A percentile compares a stretch with the other conserved stretches of the same genome.
phyloP scores from a whole-genome alignment of 2,888 invertebrate genomes.

The Cephalotes varians region DNA sequence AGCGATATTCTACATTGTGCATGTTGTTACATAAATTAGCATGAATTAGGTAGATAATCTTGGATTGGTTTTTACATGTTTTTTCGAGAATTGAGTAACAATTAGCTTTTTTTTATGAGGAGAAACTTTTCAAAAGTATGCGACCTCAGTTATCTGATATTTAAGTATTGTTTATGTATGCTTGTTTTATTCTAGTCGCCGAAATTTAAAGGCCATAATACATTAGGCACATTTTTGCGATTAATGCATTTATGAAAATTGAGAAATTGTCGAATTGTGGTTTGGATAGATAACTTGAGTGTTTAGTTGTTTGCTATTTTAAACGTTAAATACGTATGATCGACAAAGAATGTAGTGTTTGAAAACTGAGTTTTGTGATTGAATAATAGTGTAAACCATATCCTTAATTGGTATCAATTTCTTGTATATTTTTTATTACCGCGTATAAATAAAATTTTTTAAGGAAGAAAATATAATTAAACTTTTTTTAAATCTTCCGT shows the following conservation, averaged over 20 bases:
- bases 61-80: background rate
- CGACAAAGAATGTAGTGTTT: constrained; percentile 7
- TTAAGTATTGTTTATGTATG: background rate
- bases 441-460: background rate
- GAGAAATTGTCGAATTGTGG: background rate
- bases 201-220: background rate
- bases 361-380: constrained; percentile 22
- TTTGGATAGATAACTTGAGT: constrained; percentile 12
- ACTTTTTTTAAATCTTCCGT: background rate
- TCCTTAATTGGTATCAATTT: constrained; percentile 23
- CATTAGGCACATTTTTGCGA: constrained; percentile 24
- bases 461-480: background rate
- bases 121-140: background rate
- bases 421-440: background rate
- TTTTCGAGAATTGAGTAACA: background rate
- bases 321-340: background rate
- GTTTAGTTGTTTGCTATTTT: constrained; percentile 8
- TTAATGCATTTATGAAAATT: constrained; percentile 16
- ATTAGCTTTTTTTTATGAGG: background rate
- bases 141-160: too few relatives aligned
- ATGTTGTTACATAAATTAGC: constrained; percentile 44
- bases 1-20: constrained; percentile 8
- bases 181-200: constrained; percentile 18
- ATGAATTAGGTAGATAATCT: constrained; percentile 22
- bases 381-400: background rate